phyloP scores from a whole-genome alignment of 2,888 invertebrate genomes.

The Xestobium rufovillosum region DNA sequence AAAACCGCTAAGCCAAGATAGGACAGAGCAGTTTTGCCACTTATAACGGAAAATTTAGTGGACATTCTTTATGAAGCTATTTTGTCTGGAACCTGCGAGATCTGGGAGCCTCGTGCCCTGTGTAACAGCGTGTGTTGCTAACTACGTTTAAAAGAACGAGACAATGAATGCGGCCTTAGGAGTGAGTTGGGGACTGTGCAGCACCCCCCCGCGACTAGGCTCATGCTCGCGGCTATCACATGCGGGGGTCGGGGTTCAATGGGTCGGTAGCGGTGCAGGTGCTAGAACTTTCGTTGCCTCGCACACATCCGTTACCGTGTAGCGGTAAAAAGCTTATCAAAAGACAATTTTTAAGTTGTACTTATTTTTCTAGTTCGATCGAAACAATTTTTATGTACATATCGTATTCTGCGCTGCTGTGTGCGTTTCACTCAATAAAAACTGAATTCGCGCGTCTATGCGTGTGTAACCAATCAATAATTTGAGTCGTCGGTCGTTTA shows the following conservation, averaged over 20 bases:
- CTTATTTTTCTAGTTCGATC: slow-evolving; percentile 39
- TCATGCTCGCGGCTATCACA: slow-evolving; percentile 24
- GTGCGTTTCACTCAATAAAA: slow-evolving; percentile 32
- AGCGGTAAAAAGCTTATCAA: slow-evolving; percentile 28
- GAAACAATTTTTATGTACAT: slow-evolving; percentile 39
- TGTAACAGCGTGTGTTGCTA: too few species aligned
- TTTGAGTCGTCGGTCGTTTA: slow-evolving; percentile 27
- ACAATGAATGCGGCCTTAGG: too few species aligned
- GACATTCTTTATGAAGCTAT: too few species aligned
- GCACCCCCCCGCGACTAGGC: slow-evolving; percentile 24
- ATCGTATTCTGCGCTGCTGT: slow-evolving; percentile 38
- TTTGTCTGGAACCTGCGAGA: too few species aligned
- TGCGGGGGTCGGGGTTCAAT: slow-evolving; percentile 20
- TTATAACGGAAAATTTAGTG: too few species aligned
- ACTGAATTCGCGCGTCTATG: slow-evolving; percentile 22
- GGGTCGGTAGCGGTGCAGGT: slow-evolving; percentile 18
- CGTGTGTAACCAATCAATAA: slow-evolving; percentile 17
- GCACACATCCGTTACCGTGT: slow-evolving; percentile 24
- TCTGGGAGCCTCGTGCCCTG: too few species aligned
- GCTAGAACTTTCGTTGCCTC: slow-evolving; percentile 16
- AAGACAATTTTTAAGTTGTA: slow-evolving; percentile 35
- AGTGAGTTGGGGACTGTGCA: slow-evolving; percentile 21
- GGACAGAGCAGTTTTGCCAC: too few species aligned
- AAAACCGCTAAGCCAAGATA: too few species aligned
- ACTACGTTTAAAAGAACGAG: too few species aligned